A percentile compares a stretch with the other conserved stretches of the same genome.
These are phyloP conservation scores for Drosophila nebulosa DNA, from an alignment of 1,140 invertebrate species.

Conservation along the genomic window DNA sequence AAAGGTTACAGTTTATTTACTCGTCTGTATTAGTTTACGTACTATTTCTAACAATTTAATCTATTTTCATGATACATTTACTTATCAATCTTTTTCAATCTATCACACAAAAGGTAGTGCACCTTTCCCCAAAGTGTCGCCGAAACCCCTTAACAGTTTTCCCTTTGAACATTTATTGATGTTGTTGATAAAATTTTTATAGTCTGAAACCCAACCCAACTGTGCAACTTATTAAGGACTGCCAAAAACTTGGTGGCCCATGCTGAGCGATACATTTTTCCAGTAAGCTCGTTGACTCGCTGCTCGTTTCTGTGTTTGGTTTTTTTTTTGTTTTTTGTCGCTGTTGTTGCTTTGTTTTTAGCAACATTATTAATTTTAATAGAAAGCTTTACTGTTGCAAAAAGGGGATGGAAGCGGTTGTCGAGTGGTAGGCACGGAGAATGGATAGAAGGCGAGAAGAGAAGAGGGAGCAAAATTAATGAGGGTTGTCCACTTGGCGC, in stretches of 20 bases:
- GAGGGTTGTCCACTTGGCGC: conserved; percentile 78
- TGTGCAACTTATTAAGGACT: conserved; percentile 58
- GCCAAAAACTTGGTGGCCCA: conserved; percentile 15
- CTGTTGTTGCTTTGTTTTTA: conserved; percentile 50
- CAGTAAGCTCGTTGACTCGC: conserved; percentile 37
- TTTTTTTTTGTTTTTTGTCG: conserved; percentile 31
- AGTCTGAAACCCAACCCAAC: conserved; percentile 35
- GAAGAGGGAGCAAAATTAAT: conserved; percentile 53
- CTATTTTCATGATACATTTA: neutral
- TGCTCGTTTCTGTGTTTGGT: conserved; percentile 17
- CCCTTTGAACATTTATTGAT: conserved; percentile 57
- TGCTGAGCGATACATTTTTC: conserved; percentile 44
- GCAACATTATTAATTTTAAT: conserved; percentile 79
- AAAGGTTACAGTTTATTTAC: neutral
- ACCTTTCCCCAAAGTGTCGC: neutral
- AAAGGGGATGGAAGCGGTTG: neutral
- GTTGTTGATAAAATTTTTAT: conserved; percentile 67
- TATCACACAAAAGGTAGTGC: neutral
- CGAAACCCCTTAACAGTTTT: neutral
- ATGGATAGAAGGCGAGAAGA: conserved; percentile 6
- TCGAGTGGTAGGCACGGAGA: neutral
- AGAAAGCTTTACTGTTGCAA: conserved; percentile 61
- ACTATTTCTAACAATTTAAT: neutral
- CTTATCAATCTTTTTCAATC: neutral
- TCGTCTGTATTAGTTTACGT: neutral